Evolutionary conservation across 2,113 vertebrate species (phyloP).

Genomic region (Mirounga angustirostris): DNA sequence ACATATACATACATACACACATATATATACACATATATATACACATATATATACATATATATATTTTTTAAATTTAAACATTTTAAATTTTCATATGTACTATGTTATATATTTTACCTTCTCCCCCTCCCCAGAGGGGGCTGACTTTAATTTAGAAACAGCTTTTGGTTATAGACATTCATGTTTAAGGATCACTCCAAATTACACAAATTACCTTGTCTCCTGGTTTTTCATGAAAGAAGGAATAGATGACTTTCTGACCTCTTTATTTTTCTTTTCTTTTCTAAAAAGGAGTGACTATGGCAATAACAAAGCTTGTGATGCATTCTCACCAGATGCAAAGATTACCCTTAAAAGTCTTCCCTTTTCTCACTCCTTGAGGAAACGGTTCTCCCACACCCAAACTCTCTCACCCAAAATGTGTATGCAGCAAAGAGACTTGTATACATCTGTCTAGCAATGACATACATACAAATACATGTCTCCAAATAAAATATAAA

Average conservation of each 20-base stretch:
- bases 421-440: constrained; percentile 11
- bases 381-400: neutral
- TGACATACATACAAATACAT: constrained; percentile 30
- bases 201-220: constrained; percentile 48
- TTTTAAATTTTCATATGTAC: neutral
- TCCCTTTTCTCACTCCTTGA: neutral
- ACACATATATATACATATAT: neutral
- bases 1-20: neutral
- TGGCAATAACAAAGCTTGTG: constrained; percentile 64
- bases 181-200: constrained; percentile 83
- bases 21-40: neutral
- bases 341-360: neutral
- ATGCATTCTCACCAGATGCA: constrained; percentile 7
- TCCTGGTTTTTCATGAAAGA: neutral
- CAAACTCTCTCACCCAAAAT: constrained; percentile 56
- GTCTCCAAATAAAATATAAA: constrained; percentile 5
- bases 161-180: constrained; percentile 74
- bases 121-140: neutral
- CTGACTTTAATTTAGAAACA: constrained; percentile 84
- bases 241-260: constrained; percentile 53
- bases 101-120: neutral
- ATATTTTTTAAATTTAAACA: neutral
- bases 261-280: neutral
- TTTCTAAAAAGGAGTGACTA: constrained; percentile 51
- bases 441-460: neutral